Evolutionary conservation across 2,113 vertebrate species (phyloP).

Genomic region (human): DNA sequence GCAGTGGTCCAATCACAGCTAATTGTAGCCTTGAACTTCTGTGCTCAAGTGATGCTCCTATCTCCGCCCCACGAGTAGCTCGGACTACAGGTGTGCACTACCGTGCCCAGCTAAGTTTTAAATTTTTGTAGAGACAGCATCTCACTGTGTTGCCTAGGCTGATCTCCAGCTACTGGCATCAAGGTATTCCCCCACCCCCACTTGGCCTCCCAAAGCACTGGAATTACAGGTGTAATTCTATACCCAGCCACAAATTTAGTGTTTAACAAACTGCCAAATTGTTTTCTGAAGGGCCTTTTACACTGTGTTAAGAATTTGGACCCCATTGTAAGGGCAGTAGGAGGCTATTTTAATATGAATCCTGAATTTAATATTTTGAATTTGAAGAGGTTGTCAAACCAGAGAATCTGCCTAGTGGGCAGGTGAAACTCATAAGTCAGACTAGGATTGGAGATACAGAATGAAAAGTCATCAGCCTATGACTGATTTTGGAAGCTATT

Average conservation of each 20-base stretch:
- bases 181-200: too few species aligned
- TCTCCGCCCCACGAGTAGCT: too few species aligned
- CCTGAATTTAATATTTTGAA: not conserved
- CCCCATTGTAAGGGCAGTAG: not conserved
- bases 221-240: too few species aligned
- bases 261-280: not conserved
- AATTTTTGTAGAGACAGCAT: too few species aligned
- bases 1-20: too few species aligned
- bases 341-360: slow-evolving; percentile 14
- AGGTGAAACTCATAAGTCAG: not conserved
- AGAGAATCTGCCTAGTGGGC: not conserved
- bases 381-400: not conserved
- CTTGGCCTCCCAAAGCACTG: too few species aligned
- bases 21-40: too few species aligned
- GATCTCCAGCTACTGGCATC: too few species aligned
- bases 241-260: not conserved
- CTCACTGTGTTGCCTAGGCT: too few species aligned
- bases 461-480: not conserved
- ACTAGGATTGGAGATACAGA: not conserved
- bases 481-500: not conserved
- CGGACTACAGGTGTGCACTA: too few species aligned
- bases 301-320: not conserved
- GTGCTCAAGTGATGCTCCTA: too few species aligned
- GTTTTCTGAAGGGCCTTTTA: not conserved
- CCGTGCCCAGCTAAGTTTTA: too few species aligned